phyloP scores from a whole-genome alignment of 2,113 vertebrate genomes.

The Corynorhinus townsendii region DNA sequence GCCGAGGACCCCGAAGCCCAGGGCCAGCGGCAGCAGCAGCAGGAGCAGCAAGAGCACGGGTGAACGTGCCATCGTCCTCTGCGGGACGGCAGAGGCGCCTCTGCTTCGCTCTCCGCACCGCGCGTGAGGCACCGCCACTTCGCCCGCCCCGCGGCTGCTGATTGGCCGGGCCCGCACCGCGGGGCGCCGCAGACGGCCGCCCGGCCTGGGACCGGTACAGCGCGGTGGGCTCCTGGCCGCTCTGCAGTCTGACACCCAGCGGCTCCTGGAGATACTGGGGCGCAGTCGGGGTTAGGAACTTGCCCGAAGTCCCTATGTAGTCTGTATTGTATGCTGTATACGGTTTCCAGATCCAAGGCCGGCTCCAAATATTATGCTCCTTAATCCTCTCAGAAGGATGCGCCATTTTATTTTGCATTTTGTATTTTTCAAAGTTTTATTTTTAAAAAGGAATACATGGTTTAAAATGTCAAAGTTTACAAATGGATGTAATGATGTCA shows the following conservation, averaged over 20 bases:
- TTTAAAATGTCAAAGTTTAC: slow-evolving; percentile 16
- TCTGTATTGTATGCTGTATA: neutral
- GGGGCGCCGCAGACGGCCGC: neutral
- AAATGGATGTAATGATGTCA: neutral
- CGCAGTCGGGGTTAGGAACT: neutral
- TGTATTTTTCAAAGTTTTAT: slow-evolving; percentile 4
- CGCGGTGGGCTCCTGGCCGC: fast-evolving
- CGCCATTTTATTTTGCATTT: neutral
- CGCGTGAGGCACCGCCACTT: neutral
- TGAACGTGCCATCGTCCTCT: slow-evolving; percentile 68
- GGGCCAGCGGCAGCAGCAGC: slow-evolving; percentile 17
- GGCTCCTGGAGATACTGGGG: neutral
- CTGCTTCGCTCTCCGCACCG: slow-evolving; percentile 19
- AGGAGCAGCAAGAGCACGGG: neutral
- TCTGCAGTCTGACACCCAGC: neutral
- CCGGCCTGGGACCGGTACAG: fast-evolving
- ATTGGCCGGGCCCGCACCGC: slow-evolving; percentile 60
- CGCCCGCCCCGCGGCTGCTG: slow-evolving; percentile 63
- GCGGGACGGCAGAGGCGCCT: slow-evolving; percentile 50
- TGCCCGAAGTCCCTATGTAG: neutral
- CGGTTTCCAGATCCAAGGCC: neutral
- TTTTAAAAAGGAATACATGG: neutral
- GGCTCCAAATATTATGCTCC: neutral
- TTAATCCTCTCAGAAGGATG: neutral
- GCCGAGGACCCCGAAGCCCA: neutral